phyloP scores from a whole-genome alignment of 2,797 vertebrate species.

The Trachops cirrhosus region DNA sequence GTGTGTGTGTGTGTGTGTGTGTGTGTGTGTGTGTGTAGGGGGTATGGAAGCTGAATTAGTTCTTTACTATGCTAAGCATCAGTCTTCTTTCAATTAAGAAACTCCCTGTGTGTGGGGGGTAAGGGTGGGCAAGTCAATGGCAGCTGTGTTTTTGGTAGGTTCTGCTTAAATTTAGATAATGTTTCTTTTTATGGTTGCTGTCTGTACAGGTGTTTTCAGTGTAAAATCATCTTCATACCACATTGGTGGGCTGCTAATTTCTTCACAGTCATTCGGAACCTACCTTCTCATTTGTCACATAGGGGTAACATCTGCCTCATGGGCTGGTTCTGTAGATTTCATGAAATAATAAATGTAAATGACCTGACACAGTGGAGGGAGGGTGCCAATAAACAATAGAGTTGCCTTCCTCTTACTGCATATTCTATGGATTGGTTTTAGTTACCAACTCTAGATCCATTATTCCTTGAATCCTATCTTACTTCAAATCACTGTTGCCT shows the following conservation, averaged over 20 bases:
- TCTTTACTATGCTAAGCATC: background rate
- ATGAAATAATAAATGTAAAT: background rate
- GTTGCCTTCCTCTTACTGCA: background rate
- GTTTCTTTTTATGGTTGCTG: background rate
- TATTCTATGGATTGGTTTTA: background rate
- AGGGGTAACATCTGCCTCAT: background rate
- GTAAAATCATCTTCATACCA: background rate
- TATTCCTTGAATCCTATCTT: background rate
- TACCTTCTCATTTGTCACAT: background rate
- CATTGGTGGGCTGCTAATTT: background rate
- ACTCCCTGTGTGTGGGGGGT: background rate
- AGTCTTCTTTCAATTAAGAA: conserved; percentile 1
- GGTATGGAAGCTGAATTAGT: background rate
- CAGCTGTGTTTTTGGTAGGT: background rate
- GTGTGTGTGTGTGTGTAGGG: background rate
- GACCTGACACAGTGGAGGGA: background rate
- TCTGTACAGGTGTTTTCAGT: conserved; percentile 9
- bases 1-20: background rate
- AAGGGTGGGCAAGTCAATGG: background rate
- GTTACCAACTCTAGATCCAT: background rate
- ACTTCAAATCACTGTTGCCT: background rate
- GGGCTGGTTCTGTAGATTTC: background rate
- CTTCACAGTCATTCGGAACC: background rate
- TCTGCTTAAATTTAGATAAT: conserved; percentile 11
- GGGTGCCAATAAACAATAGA: background rate